Evolutionary conservation across 2,797 vertebrate genomes (phyloP), one percentile per base, ranked within the genome.

Genomic region (Crenuchus spilurus): DNA sequence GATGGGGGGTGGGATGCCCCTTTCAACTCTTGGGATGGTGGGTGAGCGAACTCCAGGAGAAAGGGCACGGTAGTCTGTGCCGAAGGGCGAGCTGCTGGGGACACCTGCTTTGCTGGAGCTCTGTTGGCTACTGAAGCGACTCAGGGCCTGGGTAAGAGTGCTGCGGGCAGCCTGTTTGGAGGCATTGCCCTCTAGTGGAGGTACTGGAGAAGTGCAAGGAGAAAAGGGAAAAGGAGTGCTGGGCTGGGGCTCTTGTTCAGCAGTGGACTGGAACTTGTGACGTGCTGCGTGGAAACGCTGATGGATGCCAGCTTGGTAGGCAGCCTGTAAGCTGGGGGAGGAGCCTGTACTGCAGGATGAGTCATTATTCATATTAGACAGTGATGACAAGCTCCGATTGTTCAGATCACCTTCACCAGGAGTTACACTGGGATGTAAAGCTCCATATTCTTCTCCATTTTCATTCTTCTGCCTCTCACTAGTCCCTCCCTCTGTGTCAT

Each of bases 271-370:
- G 78, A 99, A 99, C 86, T 94, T 98, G 84, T 98, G 95, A 6
- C 96, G 94, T 10, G 97, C 96, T 0, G 97, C 98, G 0, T 99
- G 98, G 89, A 99, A 98, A 0, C 98, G 95, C 64, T 98, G 96
- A 78, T 97, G 94, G 88, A 99, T 94, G 62, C 97, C 96, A 2
- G 95, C 94, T 86, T 99, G 98, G 89, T 98, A 99, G 51, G 96
- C 94, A 0, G 96, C 96, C 81, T 96, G 97, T 85, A 95, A 94
- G 79, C 91, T 87, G 0, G 93, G 92, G 46, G 89, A 0, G 74
- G 74, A 54, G 75, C 20, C 44, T 28, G 75, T 16, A 92, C 91
- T 1, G 88, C 90, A 0, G 83, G 93, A 0, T 77, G 93, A 80
- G 90, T 94, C 7, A 90, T 90, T 39, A 54, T 69, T 77, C 14